Conservation (phyloP, 2,113 vertebrate genomes). For the Anguilla rostrata region DNA sequence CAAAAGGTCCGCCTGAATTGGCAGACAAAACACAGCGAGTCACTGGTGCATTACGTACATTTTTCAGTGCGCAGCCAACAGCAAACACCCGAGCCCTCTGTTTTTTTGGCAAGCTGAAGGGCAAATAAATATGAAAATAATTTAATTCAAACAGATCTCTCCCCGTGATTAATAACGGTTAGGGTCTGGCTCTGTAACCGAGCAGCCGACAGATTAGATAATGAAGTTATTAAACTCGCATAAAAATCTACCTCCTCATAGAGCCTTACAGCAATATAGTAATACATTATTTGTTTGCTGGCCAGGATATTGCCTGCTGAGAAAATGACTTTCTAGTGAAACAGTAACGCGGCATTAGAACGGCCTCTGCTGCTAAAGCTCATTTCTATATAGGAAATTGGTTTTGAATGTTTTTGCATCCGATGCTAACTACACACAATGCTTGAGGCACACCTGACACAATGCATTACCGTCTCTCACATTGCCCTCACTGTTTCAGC, state of each 20-base stretch:
- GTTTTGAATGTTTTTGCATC: background rate
- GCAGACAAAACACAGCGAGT: background rate
- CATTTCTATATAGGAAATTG: background rate
- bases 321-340: background rate
- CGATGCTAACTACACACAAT: background rate
- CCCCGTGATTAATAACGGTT: constrained; percentile 4
- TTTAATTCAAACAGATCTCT: constrained; percentile 7
- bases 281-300: background rate
- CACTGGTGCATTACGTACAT: background rate
- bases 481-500: background rate
- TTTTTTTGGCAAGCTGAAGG: background rate
- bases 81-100: background rate
- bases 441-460: background rate
- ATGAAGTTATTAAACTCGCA: background rate
- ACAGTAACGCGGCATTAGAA: background rate
- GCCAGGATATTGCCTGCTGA: background rate
- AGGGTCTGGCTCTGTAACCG: background rate
- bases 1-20: background rate
- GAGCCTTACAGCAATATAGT: background rate
- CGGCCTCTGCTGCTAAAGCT: background rate
- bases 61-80: background rate
- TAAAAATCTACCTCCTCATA: background rate
- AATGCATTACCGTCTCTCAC: too few relatives aligned
- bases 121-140: constrained; percentile 5
- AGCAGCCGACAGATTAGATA: constrained; percentile 2